Conservation (phyloP, 2,113 vertebrate species). For the Nothoprocta perdicaria region DNA sequence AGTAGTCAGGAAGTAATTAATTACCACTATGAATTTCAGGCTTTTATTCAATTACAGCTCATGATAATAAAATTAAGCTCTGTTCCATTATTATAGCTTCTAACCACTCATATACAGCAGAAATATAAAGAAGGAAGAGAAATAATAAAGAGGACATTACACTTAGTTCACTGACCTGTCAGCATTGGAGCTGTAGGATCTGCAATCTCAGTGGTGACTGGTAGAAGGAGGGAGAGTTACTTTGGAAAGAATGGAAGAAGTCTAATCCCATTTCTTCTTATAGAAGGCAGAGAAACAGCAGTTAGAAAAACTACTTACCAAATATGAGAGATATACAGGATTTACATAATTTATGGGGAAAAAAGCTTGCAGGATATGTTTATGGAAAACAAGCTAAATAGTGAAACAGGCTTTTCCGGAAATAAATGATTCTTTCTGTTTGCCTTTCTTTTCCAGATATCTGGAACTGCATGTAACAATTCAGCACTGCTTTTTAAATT, state of each 20-base stretch:
- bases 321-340: not conserved
- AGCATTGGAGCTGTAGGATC: not conserved
- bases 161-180: not conserved
- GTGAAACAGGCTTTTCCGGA: not conserved
- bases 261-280: not conserved
- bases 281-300: not conserved
- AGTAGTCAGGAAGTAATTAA: constrained; percentile 7
- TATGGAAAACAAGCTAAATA: not conserved
- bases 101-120: not conserved
- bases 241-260: not conserved
- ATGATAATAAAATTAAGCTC: not conserved
- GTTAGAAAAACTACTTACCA: not conserved
- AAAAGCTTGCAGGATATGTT: not conserved
- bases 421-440: not conserved
- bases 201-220: not conserved
- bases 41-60: constrained; percentile 25
- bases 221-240: not conserved
- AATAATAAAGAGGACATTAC: not conserved
- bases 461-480: not conserved
- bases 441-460: not conserved
- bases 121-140: not conserved
- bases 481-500: not conserved
- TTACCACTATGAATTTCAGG: not conserved
- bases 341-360: not conserved
- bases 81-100: not conserved